phyloP scores from a whole-genome alignment of 2,113 vertebrate species.

The Mixornis gularis region DNA sequence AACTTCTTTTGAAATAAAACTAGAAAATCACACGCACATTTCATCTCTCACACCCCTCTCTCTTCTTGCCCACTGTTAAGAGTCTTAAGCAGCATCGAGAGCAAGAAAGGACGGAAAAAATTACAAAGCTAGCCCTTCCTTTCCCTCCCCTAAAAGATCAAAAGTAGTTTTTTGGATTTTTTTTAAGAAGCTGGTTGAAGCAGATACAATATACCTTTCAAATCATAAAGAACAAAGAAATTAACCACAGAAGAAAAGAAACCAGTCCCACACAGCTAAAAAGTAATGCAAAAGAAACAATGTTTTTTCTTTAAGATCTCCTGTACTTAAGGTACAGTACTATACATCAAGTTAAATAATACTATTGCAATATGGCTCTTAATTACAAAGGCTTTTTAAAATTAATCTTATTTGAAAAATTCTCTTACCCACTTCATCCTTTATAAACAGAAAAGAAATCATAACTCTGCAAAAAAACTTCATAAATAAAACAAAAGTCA shows the following conservation, averaged over 20 bases:
- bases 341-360: conserved; percentile 17
- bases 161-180: conserved; percentile 29
- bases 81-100: conserved; percentile 25
- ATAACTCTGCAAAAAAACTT: conserved; percentile 69
- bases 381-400: conserved; percentile 59
- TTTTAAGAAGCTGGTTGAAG: conserved; percentile 59
- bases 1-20: conserved; percentile 58
- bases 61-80: conserved; percentile 45
- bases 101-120: conserved; percentile 25
- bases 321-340: conserved; percentile 31
- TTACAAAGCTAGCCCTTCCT: background rate
- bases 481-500: conserved; percentile 73
- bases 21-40: conserved; percentile 58
- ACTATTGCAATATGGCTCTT: conserved; percentile 21
- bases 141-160: conserved; percentile 59
- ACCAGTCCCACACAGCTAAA: conserved; percentile 41
- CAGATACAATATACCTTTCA: conserved; percentile 64
- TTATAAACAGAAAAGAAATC: conserved; percentile 45
- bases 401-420: conserved; percentile 46
- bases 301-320: conserved; percentile 41
- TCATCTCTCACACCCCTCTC: conserved; percentile 42
- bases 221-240: conserved; percentile 62
- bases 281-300: conserved; percentile 52
- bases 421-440: conserved; percentile 51
- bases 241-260: conserved; percentile 45